Evolutionary conservation across 2,797 vertebrate species (phyloP).

Genomic region (Myotis daubentonii): DNA sequence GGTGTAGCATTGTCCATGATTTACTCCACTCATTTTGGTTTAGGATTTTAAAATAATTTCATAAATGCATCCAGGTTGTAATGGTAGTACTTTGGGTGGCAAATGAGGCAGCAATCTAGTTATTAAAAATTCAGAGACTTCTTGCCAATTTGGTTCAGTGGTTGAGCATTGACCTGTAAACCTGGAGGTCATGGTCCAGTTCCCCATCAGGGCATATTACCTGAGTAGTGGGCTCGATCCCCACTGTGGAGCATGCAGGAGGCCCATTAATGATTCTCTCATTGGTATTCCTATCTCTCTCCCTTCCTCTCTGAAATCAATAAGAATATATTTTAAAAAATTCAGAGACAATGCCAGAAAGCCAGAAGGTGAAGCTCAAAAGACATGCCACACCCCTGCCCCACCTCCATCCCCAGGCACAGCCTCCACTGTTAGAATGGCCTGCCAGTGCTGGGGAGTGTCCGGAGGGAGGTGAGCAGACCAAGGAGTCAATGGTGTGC

Average conservation of each 20-base stretch:
- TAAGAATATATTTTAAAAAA: not conserved
- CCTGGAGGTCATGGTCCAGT: too few species aligned
- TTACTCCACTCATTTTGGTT: not conserved
- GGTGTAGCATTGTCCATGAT: not conserved
- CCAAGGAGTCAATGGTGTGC: not conserved
- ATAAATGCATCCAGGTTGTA: not conserved
- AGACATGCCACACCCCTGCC: not conserved
- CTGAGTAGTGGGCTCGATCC: not conserved
- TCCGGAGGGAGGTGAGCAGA: not conserved
- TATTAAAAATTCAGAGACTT: not conserved
- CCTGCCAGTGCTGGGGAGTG: not conserved
- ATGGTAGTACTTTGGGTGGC: not conserved
- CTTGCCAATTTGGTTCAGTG: not conserved
- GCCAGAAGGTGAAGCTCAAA: not conserved
- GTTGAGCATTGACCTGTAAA: not conserved
- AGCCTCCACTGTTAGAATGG: not conserved
- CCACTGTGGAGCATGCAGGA: too few species aligned
- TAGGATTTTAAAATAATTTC: constrained; percentile 35
- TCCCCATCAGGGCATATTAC: not conserved
- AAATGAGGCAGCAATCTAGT: not conserved
- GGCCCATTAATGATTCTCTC: not conserved
- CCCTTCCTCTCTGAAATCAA: too few species aligned
- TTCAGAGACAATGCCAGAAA: not conserved
- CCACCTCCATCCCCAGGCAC: not conserved
- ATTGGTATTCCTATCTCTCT: too few species aligned